A percentile compares a stretch with the other conserved stretches of the same genome.
phyloP scores from a whole-genome alignment of 2,797 vertebrate species.

The Neopelma chrysocephalum region DNA sequence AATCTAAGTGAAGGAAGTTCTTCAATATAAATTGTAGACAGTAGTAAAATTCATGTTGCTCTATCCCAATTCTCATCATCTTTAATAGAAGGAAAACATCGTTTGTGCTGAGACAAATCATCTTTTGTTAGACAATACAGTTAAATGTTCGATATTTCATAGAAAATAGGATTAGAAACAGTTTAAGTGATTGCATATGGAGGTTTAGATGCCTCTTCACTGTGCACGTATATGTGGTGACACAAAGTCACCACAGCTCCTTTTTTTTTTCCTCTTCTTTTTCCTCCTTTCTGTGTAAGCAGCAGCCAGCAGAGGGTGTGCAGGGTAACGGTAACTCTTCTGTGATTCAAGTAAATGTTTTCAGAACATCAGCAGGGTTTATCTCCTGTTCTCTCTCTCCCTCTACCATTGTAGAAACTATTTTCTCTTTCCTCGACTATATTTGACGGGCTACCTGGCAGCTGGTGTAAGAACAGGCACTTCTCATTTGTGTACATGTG shows the following conservation, averaged over 20 bases:
- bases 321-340: neutral
- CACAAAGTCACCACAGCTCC: neutral
- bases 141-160: neutral
- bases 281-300: neutral
- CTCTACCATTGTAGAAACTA: neutral
- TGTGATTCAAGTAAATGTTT: neutral
- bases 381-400: neutral
- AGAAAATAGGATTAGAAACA: neutral
- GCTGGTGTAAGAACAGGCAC: neutral
- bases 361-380: neutral
- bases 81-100: neutral
- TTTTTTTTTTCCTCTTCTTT: neutral
- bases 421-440: neutral
- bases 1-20: neutral
- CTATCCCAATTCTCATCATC: neutral
- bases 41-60: neutral
- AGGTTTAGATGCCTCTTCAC: neutral
- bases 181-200: neutral
- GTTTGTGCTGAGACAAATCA: neutral
- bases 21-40: neutral
- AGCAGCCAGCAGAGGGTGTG: conserved; percentile 70
- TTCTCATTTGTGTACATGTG: neutral
- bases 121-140: neutral
- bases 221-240: neutral
- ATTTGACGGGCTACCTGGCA: neutral